Evolutionary conservation across 2,888 invertebrate species (phyloP), one percentile per base, ranked within the genome.

Genomic region (Chouioia cunea): DNA sequence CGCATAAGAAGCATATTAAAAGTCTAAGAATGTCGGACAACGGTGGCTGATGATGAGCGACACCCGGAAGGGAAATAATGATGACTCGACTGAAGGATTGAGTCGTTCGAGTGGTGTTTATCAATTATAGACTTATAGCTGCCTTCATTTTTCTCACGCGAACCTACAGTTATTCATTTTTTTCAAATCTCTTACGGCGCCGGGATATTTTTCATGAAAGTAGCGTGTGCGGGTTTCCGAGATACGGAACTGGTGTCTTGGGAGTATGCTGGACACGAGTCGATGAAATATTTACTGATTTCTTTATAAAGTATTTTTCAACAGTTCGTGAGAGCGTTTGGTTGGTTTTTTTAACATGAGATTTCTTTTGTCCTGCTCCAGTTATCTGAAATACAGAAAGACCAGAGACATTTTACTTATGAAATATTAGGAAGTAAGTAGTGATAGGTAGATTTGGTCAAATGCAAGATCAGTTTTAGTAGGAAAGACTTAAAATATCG

Each of bases 61-160:
- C 27, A 64, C 57, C 52, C 63, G 58, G 52, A 58, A 69, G 63
- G 52, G 16, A 47, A 44, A 63, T 57, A 57, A 64, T 27, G 47
- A 47, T n/a, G 59, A 59, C 47, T 15, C 48, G 36, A 47, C 48
- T 56, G 22, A n/a, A 20, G 36, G 57, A 69, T 69, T 58, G 69
- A 64, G 69, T 46, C 52, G 64, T 56, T 58, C 56, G 36, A 16
- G 16, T 12, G 46, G 36, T 53, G 18, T 53, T 57, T 27, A 57
- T 63, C 50, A 52, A 63, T 62, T 53, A 69, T 18, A 20, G 63
- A 48, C 44, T 44, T 18, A n/a, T n/a, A 20, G n/a, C 22, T 8
- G 27, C 46, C 27, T 56, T 64, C 16, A 46, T 64, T 64, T 64
- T 54, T 64, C 47, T 50, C 57, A 47, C 15, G 20, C 4, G 22